Evolutionary conservation across 2,888 invertebrate species (phyloP).

Genomic region (Masnerella sp.): DNA sequence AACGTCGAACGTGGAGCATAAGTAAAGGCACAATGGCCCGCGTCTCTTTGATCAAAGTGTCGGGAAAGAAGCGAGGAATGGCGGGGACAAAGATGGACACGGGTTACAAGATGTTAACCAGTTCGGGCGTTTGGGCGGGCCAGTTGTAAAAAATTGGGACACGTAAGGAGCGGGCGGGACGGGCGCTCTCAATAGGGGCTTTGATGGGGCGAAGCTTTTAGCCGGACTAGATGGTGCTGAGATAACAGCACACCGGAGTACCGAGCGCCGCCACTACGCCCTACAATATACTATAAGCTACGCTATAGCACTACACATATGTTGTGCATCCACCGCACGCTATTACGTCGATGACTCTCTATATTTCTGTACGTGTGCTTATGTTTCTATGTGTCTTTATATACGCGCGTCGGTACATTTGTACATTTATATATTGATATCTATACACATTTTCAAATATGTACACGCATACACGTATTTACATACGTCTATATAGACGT

Average conservation of each 20-base stretch:
- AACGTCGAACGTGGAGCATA: constrained; percentile 42
- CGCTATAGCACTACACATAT: constrained; percentile 40
- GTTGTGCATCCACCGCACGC: constrained; percentile 48
- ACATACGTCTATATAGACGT: too few relatives aligned
- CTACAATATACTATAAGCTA: constrained; percentile 47
- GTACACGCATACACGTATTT: too few relatives aligned
- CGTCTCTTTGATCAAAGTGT: constrained; percentile 48
- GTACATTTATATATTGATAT: too few relatives aligned
- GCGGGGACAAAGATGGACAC: constrained; percentile 63
- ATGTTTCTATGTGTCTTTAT: neutral
- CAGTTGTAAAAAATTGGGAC: constrained; percentile 69
- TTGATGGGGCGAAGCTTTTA: constrained; percentile 78
- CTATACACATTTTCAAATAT: too few relatives aligned
- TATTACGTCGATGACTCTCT: constrained; percentile 55
- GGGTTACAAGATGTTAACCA: constrained; percentile 70
- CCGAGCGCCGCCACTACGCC: constrained; percentile 68
- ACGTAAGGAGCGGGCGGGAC: constrained; percentile 62
- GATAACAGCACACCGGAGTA: constrained; percentile 76
- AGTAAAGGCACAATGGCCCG: constrained; percentile 41
- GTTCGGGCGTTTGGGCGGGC: constrained; percentile 64
- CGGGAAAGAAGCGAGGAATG: constrained; percentile 32
- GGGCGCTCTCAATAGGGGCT: constrained; percentile 65
- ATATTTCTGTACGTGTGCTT: neutral
- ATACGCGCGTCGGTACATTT: too few relatives aligned
- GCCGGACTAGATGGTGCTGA: constrained; percentile 77